Conservation (phyloP, 35 echinoderm and acorn worm genomes). For the Diadema setosum region DNA sequence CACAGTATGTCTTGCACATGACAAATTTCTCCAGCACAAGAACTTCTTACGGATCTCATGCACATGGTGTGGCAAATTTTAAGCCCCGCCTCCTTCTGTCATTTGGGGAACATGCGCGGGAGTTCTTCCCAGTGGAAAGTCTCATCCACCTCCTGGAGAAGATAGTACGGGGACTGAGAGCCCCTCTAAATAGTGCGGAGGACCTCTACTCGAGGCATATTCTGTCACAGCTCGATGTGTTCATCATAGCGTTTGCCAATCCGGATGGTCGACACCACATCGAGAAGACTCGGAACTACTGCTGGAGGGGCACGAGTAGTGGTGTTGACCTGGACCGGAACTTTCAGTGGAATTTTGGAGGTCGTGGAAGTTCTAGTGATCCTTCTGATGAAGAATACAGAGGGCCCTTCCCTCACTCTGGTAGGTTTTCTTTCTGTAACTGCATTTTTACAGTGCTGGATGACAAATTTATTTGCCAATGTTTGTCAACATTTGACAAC, state of each 20-base stretch:
- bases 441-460: not conserved
- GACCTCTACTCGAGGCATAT: constrained; percentile 51
- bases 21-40: constrained; percentile 80
- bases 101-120: constrained; percentile 90
- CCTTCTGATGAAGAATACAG: constrained; percentile 90
- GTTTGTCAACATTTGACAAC: not conserved
- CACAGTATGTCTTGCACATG: constrained; percentile 75
- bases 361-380: constrained; percentile 75
- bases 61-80: not conserved
- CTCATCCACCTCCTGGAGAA: constrained; percentile 70
- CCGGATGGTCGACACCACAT: constrained; percentile 87
- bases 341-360: constrained; percentile 97
- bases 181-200: not conserved
- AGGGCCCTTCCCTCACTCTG: constrained; percentile 73
- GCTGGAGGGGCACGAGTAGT: constrained; percentile 92
- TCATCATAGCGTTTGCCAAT: constrained; percentile 79
- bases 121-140: constrained; percentile 96
- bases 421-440: constrained; percentile 1
- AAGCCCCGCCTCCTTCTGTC: constrained; percentile 90
- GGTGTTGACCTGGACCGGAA: constrained; percentile 95
- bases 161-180: constrained; percentile 55
- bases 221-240: constrained; percentile 77
- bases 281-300: constrained; percentile 87
- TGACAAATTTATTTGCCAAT: not conserved
- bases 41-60: constrained; percentile 18